A percentile compares a stretch with the other conserved stretches of the same genome.
Evolutionary conservation across 2,797 vertebrate species (phyloP).

Genomic region (Clarias laeviceps): DNA sequence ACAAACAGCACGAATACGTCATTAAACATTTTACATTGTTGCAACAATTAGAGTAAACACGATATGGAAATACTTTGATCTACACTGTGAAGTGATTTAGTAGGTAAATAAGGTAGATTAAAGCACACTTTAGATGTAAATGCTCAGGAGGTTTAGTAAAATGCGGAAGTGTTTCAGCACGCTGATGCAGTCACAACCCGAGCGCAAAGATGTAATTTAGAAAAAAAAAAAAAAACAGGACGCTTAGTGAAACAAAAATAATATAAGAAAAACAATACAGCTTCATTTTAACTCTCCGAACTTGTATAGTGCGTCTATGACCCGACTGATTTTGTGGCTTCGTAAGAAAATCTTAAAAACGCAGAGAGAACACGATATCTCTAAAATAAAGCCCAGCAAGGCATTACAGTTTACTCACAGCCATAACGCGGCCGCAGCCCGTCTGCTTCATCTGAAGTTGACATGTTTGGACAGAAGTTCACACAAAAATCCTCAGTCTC

Average conservation of each 20-base stretch:
- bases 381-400: background rate
- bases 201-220: background rate
- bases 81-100: background rate
- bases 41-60: background rate
- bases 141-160: slow-evolving; percentile 25
- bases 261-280: too few species aligned
- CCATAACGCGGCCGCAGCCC: slow-evolving; percentile 82
- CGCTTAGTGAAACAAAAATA: too few species aligned
- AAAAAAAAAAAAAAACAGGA: background rate
- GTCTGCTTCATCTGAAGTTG: slow-evolving; percentile 80
- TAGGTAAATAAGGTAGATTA: background rate
- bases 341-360: background rate
- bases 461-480: slow-evolving; percentile 73
- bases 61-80: background rate
- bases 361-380: background rate
- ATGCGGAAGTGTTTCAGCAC: slow-evolving; percentile 74
- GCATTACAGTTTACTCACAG: slow-evolving; percentile 74
- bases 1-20: background rate
- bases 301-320: background rate
- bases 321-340: background rate
- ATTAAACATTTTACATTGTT: background rate
- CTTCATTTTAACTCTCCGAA: background rate
- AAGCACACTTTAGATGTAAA: background rate
- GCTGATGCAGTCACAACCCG: slow-evolving; percentile 47
- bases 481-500: slow-evolving; percentile 52